Percentiles rank a stretch among this genome's conserved stretches.
Evolutionary conservation across 2,797 vertebrate species (phyloP).

Genomic region (Protosalanx chinensis): DNA sequence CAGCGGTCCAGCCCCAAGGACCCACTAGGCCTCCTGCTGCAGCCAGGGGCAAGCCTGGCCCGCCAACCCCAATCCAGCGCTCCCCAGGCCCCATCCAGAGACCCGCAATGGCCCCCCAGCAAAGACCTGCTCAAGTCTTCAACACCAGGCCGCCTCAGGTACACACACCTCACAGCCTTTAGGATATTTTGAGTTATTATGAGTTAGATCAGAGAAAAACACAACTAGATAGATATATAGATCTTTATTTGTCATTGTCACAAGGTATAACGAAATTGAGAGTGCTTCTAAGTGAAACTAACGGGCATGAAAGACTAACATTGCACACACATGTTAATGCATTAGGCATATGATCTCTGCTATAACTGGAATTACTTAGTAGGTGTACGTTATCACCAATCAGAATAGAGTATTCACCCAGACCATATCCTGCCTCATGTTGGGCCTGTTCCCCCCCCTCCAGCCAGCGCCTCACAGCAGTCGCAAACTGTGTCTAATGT

Average conservation of each 20-base stretch:
- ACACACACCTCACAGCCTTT: conserved; percentile 10
- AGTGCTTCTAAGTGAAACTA: not conserved
- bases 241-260: too few species aligned
- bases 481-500: conserved; percentile 89
- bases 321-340: too few species aligned
- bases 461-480: not conserved
- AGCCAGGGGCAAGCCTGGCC: conserved; percentile 20
- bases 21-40: conserved; percentile 66
- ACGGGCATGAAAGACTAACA: not conserved
- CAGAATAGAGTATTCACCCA: too few species aligned
- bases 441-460: not conserved
- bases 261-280: too few species aligned
- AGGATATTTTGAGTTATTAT: too few species aligned
- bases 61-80: conserved; percentile 49
- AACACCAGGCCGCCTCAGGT: conserved; percentile 71
- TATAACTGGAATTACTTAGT: too few species aligned
- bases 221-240: not conserved
- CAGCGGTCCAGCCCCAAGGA: conserved; percentile 62
- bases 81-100: conserved; percentile 65
- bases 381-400: too few species aligned
- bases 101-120: conserved; percentile 58
- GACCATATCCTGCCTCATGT: not conserved
- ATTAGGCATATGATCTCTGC: too few species aligned
- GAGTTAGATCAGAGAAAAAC: not conserved
- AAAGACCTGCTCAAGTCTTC: conserved; percentile 69